Base-by-base conservation (phyloP, 2,888 invertebrate genomes). In the Calameuta filiformis region DNA sequence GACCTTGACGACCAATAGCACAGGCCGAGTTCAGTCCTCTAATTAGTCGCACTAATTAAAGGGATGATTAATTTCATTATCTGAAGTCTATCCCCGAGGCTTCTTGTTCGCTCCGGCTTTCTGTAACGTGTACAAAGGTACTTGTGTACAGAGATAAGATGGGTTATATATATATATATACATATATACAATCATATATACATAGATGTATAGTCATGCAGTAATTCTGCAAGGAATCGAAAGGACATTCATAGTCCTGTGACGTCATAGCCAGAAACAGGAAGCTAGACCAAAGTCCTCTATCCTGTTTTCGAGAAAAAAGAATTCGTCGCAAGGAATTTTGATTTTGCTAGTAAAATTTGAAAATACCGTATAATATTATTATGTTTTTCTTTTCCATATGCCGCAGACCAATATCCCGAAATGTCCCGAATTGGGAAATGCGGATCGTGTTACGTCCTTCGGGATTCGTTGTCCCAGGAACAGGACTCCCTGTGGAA, bases 31-130 rank as follows among this genome's bases (percentile, higher is more conserved):
- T 77, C 78, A 79, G 78, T 79, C 82, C 82, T 81, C 77, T 84
- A 86, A 85, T 85, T 85, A 87, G 79, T 31, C 33, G 68, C 40
- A 33, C 37, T 76, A 83, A 83, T 87, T 83, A 84, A 85, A 87
- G 82, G 79, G 80, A 73, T 74, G 77, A 79, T 79, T 82, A 76
- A 76, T 76, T 79, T 78, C 73, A 77, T 81, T 83, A 78, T 37
- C 30, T 73, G 80, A 75, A 74, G 12, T 79, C 56, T 69, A 75
- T 33, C 4, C 11, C 11, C 33, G 73, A 35, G 15, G 15, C 73
- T 73, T 34, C 73, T 73, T 12, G 35, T 34, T 73, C n/a, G 15
- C 9, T 40, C 23, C 23, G 23, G 40, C 23, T 23, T 23, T 40
- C 40, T 40, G 23, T 40, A 6, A 40, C 40, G 40, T 40, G 23